These are phyloP conservation scores for Nestor notabilis DNA, from an alignment of 2,113 vertebrate species.

Conservation along the genomic window DNA sequence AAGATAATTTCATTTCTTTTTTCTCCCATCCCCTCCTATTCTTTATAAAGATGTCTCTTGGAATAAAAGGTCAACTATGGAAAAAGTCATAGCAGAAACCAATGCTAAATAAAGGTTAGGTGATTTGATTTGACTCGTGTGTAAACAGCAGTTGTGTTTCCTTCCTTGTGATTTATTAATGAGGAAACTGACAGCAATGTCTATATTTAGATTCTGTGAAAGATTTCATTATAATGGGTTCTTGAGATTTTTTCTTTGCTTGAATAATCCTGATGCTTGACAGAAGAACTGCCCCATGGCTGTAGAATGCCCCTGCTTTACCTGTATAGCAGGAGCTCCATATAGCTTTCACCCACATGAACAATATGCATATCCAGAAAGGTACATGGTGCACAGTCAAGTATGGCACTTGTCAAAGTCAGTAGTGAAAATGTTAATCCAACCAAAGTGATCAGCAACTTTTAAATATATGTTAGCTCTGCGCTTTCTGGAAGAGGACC, in stretches of 20 bases:
- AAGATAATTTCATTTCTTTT: conserved; percentile 14
- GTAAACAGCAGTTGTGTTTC: conserved; percentile 6
- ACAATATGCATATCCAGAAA: neutral
- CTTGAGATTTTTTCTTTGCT: neutral
- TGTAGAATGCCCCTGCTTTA: neutral
- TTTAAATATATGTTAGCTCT: neutral
- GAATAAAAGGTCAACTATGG: conserved; percentile 18
- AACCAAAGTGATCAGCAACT: neutral
- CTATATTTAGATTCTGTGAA: neutral
- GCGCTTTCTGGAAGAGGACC: neutral
- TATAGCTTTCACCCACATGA: neutral
- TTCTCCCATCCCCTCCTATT: neutral
- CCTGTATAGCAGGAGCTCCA: neutral
- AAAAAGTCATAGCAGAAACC: neutral
- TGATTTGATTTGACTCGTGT: conserved; percentile 16
- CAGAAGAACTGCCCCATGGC: neutral
- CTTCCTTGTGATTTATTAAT: conserved; percentile 17
- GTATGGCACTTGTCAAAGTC: neutral
- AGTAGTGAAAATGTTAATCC: neutral
- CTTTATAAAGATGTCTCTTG: conserved; percentile 6
- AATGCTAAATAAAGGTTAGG: conserved; percentile 28
- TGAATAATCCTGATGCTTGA: neutral
- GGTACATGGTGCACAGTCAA: neutral
- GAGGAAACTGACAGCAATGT: neutral
- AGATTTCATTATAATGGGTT: neutral